These are phyloP conservation scores for Telmatherina bonti DNA, from an alignment of 2,797 vertebrate species.

Conservation along the genomic window DNA sequence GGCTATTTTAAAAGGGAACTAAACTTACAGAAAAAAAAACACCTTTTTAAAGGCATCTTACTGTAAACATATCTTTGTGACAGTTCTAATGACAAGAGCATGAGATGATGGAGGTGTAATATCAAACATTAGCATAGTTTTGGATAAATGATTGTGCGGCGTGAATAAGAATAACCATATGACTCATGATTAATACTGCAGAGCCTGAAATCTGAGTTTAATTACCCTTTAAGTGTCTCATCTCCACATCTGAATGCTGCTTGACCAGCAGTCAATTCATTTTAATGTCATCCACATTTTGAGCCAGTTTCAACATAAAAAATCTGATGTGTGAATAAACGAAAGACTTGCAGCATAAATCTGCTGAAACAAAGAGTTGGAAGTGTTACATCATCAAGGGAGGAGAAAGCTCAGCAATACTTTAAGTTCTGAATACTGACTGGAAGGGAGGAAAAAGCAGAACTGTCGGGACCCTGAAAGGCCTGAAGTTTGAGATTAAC, in stretches of 20 bases:
- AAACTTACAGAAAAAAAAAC: neutral
- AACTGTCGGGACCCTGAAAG: neutral
- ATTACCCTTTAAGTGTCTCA: neutral
- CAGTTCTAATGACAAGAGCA: no score
- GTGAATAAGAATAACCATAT: neutral
- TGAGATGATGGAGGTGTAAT: neutral
- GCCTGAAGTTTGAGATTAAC: neutral
- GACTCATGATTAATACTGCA: neutral
- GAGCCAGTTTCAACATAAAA: no score
- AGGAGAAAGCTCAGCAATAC: neutral
- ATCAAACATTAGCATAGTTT: neutral
- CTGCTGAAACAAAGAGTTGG: neutral
- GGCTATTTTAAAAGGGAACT: neutral
- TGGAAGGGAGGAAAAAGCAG: neutral
- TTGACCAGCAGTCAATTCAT: neutral
- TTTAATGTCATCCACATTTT: no score
- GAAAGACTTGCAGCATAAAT: neutral
- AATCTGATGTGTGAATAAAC: no score
- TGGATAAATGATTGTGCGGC: no score
- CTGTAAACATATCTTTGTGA: neutral
- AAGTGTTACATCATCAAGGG: neutral
- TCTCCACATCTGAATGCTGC: neutral
- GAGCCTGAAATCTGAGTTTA: neutral
- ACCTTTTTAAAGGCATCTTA: neutral
- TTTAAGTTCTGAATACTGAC: slow-evolving; percentile 14